Conservation (phyloP, 2,888 invertebrate genomes). For the Antheraea yamamai region DNA sequence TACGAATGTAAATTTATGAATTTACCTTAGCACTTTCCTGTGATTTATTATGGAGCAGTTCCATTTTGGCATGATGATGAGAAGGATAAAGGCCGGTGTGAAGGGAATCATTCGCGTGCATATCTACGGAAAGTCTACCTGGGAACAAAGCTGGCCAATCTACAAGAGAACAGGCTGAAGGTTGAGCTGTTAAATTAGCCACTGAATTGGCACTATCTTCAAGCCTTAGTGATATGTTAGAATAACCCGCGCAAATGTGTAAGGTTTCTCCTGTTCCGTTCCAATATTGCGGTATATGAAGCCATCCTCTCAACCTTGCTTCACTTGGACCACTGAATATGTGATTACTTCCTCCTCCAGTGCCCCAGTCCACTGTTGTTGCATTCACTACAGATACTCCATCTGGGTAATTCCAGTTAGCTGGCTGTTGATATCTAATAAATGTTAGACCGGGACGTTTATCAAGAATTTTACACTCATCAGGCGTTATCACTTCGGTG, state of each 20-base stretch:
- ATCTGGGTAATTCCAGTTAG: slow-evolving; percentile 94
- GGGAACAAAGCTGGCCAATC: slow-evolving; percentile 85
- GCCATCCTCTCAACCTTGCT: slow-evolving; percentile 90
- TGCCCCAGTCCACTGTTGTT: slow-evolving; percentile 90
- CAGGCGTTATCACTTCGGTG: slow-evolving; percentile 86
- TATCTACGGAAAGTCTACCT: slow-evolving; percentile 85
- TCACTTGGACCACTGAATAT: slow-evolving; percentile 87
- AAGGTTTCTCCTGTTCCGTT: slow-evolving; percentile 85
- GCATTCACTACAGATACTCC: slow-evolving; percentile 93
- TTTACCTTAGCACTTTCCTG: slow-evolving; percentile 87
- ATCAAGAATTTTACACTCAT: slow-evolving; percentile 90
- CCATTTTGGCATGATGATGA: slow-evolving; percentile 90
- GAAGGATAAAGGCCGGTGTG: slow-evolving; percentile 83
- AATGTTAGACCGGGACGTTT: slow-evolving; percentile 94
- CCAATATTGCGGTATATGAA: slow-evolving; percentile 90
- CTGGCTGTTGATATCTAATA: slow-evolving; percentile 92
- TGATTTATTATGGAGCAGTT: slow-evolving; percentile 88
- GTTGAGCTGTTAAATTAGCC: slow-evolving; percentile 85
- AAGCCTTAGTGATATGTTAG: slow-evolving; percentile 85
- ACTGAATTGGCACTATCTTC: slow-evolving; percentile 76
- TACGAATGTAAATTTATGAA: slow-evolving; percentile 13
- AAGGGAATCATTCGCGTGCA: slow-evolving; percentile 84
- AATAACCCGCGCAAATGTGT: slow-evolving; percentile 90
- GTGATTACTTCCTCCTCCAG: slow-evolving; percentile 86
- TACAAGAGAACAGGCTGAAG: slow-evolving; percentile 86